Base-by-base conservation (phyloP, 2,888 invertebrate species). In the Cerastis rubricosa region DNA sequence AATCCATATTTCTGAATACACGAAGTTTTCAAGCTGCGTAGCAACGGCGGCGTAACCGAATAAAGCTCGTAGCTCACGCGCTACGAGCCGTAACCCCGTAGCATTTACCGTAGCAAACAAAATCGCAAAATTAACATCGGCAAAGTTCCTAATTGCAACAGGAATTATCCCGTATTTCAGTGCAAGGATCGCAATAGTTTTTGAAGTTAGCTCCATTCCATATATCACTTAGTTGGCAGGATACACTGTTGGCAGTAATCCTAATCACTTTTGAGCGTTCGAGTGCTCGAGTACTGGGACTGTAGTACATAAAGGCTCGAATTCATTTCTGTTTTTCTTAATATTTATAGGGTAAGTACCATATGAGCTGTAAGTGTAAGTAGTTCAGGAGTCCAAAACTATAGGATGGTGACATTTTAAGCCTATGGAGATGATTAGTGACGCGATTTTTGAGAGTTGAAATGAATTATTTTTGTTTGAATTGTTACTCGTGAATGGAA, bases 321-420 rank as follows among this genome's bases (percentile, higher is more conserved):
- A 66, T 54, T 71, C 43, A 76, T 73, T 80, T 79, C 74, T 51
- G 82, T 83, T 89, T 85, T 89, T 87, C 84, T 89, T 87, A 90
- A 91, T 91, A 90, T 90, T 90, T 89, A 88, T 87, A 79, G 69
- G 54, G 68, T 83, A 72, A 8, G 25, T 57, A 25, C n/a, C 69
- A 68, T 57, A 69, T 19, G 80, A 84, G 79, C 82, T 81, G 74
- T 81, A 86, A 85, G 85, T 85, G 87, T 84, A 83, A 76, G 75
- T 81, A 77, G 79, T 80, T 71, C 77, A 57, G 72, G 69, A 47
- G 71, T 80, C 72, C 69, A 47, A 0, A n/a, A 74, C 80, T 78
- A 80, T 81, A 35, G 85, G 72, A 85, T 84, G 80, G 81, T 80
- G 70, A 86, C 84, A 83, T 74, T 83, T 89, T 83, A 78, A 88